These are phyloP conservation scores for Crotalus horridus DNA, from an alignment of 2,113 vertebrate species.

Conservation along the genomic window DNA sequence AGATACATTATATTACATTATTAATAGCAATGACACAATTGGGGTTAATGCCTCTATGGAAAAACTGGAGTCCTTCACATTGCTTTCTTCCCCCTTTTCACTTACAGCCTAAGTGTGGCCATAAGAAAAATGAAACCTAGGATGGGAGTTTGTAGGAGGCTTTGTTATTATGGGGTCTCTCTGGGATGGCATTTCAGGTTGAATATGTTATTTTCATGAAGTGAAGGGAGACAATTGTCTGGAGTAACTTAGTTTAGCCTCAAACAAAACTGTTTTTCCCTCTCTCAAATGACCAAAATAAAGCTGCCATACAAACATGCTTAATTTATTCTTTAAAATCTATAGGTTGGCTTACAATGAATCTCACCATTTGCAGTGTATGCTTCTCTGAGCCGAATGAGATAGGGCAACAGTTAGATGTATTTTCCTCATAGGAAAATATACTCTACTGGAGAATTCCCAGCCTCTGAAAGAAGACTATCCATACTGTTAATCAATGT, in stretches of 20 bases:
- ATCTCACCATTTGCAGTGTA: neutral
- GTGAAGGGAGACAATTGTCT: neutral
- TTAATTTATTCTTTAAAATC: neutral
- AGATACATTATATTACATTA: neutral
- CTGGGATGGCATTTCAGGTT: neutral
- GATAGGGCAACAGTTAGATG: neutral
- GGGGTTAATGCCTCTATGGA: neutral
- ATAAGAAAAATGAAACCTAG: neutral
- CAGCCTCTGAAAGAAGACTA: neutral
- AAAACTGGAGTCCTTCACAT: neutral
- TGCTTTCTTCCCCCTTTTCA: neutral
- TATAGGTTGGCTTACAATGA: neutral
- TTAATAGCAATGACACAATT: neutral
- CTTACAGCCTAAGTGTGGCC: neutral
- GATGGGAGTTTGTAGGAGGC: neutral
- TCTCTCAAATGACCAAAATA: neutral
- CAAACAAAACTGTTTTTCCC: neutral
- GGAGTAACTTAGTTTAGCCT: neutral
- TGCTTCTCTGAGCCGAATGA: neutral
- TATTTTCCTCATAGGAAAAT: neutral
- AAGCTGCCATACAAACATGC: neutral
- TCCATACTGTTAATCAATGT: neutral
- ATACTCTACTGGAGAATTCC: constrained; percentile 9
- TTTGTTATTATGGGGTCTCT: neutral
- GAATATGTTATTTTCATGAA: neutral